Conservation (phyloP, 2,888 invertebrate species). For the Torymus aiolomorphi region DNA sequence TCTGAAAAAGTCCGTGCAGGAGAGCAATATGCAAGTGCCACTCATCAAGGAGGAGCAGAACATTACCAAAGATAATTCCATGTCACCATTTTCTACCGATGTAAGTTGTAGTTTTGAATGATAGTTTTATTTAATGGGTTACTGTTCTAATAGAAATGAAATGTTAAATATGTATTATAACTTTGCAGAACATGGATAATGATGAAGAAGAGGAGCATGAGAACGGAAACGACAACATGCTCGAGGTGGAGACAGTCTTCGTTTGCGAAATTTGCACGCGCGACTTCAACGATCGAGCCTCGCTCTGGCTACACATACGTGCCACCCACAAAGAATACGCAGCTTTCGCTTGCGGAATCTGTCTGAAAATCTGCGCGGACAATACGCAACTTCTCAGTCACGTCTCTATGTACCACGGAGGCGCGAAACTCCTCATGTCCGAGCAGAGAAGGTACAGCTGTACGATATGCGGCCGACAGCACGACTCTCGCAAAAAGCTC, state of each 20-base stretch:
- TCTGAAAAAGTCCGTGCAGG: conserved; percentile 65
- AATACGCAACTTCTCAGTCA: conserved; percentile 77
- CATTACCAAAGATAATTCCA: conserved; percentile 65
- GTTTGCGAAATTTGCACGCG: conserved; percentile 76
- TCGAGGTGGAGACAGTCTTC: conserved; percentile 76
- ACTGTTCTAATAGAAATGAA: too few species aligned
- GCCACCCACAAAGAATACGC: conserved; percentile 78
- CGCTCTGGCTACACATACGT: conserved; percentile 78
- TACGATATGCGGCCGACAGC: conserved; percentile 78
- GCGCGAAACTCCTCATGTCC: conserved; percentile 72
- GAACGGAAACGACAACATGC: conserved; percentile 70
- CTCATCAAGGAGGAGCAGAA: conserved; percentile 69
- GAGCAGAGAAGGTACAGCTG: conserved; percentile 75
- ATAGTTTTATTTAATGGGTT: too few species aligned
- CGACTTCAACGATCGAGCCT: conserved; percentile 77
- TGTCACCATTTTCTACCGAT: conserved; percentile 62
- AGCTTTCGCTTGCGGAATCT: conserved; percentile 78
- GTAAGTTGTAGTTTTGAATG: conserved; percentile 40
- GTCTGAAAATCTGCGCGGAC: conserved; percentile 77
- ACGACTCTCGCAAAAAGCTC: conserved; percentile 78
- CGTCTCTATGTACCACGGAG: conserved; percentile 76
- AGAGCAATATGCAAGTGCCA: conserved; percentile 60
- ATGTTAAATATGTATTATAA: too few species aligned
- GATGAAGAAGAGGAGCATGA: conserved; percentile 68
- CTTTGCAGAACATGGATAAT: conserved; percentile 60